A percentile compares a stretch with the other conserved stretches of the same genome.
These are phyloP conservation scores for Rhogogaster chlorosoma DNA, from an alignment of 2,888 invertebrate genomes.

Conservation along the genomic window DNA sequence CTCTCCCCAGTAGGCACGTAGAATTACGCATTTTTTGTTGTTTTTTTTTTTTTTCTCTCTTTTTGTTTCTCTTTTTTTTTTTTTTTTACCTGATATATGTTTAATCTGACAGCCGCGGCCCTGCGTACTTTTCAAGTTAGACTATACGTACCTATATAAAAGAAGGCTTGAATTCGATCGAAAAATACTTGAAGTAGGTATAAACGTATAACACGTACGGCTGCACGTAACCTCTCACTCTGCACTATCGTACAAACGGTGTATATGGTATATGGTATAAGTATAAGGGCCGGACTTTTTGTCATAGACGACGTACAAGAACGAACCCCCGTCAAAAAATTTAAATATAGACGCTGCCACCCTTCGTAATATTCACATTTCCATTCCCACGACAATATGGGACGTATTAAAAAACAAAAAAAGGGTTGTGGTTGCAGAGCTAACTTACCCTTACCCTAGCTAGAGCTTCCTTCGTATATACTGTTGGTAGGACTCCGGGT, in stretches of 20 bases:
- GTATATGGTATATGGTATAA: background rate
- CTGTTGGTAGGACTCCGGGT: slow-evolving; percentile 56
- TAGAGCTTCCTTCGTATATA: slow-evolving; percentile 20
- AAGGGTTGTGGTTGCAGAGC: slow-evolving; percentile 66
- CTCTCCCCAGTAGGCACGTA: slow-evolving; percentile 5
- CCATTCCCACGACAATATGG: slow-evolving; percentile 72
- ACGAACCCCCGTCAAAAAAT: slow-evolving; percentile 57
- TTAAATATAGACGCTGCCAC: slow-evolving; percentile 68
- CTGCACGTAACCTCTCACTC: background rate
- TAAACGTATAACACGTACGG: background rate
- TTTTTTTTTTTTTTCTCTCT: background rate
- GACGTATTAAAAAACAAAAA: slow-evolving; percentile 71
- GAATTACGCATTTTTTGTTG: slow-evolving; percentile 25
- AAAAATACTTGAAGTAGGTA: slow-evolving; percentile 6
- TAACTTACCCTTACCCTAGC: slow-evolving; percentile 49
- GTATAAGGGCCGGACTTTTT: slow-evolving; percentile 5
- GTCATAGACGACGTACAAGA: background rate
- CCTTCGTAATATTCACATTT: slow-evolving; percentile 61
- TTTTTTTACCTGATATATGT: background rate
- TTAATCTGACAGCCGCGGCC: background rate
- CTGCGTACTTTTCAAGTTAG: background rate
- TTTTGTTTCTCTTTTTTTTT: background rate
- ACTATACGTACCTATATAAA: background rate
- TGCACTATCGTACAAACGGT: slow-evolving; percentile 21
- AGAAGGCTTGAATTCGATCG: background rate